Base-by-base conservation (phyloP, 2,797 vertebrate species). In the Brotula barbata region DNA sequence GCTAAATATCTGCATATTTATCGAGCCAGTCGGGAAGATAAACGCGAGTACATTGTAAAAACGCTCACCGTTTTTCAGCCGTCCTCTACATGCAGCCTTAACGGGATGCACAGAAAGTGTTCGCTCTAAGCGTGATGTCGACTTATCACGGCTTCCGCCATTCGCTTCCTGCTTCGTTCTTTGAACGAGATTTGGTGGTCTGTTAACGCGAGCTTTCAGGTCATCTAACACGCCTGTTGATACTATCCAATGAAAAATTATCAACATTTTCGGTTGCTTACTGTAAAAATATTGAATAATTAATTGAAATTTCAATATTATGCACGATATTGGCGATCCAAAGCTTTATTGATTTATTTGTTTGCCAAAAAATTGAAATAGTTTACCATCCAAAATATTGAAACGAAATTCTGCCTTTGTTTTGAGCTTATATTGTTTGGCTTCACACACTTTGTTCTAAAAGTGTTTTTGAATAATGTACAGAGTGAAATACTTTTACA, bases 161-260 rank as follows among this genome's bases (percentile, higher is more conserved):
- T 75, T 59, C 73, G 5, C 71, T 89, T 90, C 88, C 88, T 71
- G 82, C 75, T 87, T 79, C 17, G n/a, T 36, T 28, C 39, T 5
- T 6, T 41, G 0, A 1, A 71, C 78, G 86, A 39, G 83, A 86
- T 57, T 84, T 82, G 5, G 4, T 1, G 5, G 1, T 0, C 12
- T 19, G 37, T 0, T 74, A 52, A 5, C 87, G 88, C 87, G 84
- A 88, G 66, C 84, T 36, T 50, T 60, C 0, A 20, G 1, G 1
- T 14, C 10, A 34, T 28, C 5, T 1, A 15, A 39, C 20, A 16
- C 12, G 11, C 42, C 13, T 20, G 20, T 19, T 44, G 20, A 23
- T 39, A n/a, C 7, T 16, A 43, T 19, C 16, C 41, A 15, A 37
- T 14, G 36, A 37, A 5, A 5, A 14, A 5, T n/a, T n/a, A n/a